Conservation (phyloP, 1,140 invertebrate species). For the Helicoverpa armigera region DNA sequence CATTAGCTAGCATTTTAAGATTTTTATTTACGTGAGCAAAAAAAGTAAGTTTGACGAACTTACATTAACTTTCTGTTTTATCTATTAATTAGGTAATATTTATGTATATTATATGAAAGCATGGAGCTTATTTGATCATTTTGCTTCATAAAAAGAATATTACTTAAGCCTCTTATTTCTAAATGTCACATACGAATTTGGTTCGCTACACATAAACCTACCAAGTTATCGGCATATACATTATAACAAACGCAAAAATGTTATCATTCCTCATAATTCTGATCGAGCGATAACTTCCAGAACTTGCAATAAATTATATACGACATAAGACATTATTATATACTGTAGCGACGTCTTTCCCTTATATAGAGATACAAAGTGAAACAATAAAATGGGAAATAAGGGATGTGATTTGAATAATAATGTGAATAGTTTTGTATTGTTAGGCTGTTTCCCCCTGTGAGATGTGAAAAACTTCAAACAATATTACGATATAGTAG, state of each 20-base stretch:
- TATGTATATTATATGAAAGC: no score
- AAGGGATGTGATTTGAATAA: conserved; percentile 27
- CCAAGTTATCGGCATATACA: background rate
- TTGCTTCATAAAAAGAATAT: no score
- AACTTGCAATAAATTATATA: background rate
- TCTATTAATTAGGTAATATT: no score
- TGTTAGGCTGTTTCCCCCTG: background rate
- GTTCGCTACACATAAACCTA: background rate
- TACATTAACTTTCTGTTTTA: no score
- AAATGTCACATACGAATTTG: background rate
- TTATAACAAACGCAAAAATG: background rate
- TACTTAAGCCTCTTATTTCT: background rate
- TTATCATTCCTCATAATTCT: conserved; percentile 11
- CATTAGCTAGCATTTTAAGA: no score
- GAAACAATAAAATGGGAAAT: conserved; percentile 31
- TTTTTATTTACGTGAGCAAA: no score
- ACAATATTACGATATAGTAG: background rate
- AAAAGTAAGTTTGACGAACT: no score
- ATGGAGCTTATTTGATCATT: no score
- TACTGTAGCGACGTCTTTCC: background rate
- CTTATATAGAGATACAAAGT: conserved; percentile 13
- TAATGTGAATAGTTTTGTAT: conserved; percentile 27
- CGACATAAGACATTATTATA: conserved; percentile 11
- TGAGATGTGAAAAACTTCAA: background rate
- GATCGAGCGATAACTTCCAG: conserved; percentile 19